phyloP scores from a whole-genome alignment of 1,140 invertebrate species.

The Zeugodacus cucurbitae region DNA sequence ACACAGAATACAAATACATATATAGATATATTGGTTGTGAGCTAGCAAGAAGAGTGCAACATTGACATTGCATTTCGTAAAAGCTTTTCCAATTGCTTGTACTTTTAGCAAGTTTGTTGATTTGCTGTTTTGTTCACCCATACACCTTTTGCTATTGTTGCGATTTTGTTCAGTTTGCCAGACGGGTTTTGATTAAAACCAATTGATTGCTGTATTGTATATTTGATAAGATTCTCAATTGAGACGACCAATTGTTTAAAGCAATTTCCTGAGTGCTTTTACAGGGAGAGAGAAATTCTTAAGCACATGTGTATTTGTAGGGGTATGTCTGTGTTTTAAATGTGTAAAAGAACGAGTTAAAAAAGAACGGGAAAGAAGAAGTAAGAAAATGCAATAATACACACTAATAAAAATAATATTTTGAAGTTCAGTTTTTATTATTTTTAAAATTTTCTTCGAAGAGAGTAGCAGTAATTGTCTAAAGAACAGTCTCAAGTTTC shows the following conservation, averaged over 20 bases:
- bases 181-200: constrained; percentile 22
- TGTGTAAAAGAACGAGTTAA: too few species aligned
- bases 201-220: constrained; percentile 16
- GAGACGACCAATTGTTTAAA: constrained; percentile 3
- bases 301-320: background rate
- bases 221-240: background rate
- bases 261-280: background rate
- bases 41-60: background rate
- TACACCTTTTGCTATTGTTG: background rate
- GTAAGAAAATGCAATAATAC: too few species aligned
- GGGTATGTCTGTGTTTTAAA: too few species aligned
- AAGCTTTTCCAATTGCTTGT: background rate
- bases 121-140: background rate
- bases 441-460: too few species aligned
- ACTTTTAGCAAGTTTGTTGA: background rate
- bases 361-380: too few species aligned
- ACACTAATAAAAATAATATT: too few species aligned
- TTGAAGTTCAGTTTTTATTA: too few species aligned
- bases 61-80: constrained; percentile 15
- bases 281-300: background rate
- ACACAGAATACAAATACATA: background rate
- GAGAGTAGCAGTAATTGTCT: too few species aligned
- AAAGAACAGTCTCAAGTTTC: too few species aligned
- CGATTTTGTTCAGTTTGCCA: background rate
- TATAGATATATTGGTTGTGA: background rate